Base-by-base conservation (phyloP, 2,888 invertebrate species). In the Lepidochrysops patricia region DNA sequence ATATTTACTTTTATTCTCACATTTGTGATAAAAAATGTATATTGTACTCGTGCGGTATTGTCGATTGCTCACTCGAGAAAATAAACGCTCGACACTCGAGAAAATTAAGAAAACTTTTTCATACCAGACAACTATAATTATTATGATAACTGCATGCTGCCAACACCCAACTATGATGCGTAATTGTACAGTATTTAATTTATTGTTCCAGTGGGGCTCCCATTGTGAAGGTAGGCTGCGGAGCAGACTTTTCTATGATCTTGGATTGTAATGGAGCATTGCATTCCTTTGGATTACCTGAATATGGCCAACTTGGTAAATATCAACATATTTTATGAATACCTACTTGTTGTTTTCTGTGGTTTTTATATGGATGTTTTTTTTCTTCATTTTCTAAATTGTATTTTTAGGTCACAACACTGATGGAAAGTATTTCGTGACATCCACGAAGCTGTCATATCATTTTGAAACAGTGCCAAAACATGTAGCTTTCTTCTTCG, bases 401-500 rank as follows among this genome's bases (percentile, higher is more conserved):
- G 3, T 7, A 43, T 32, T 13, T 60, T 43, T 58, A 92, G 94
- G 98, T 25, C 97, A 98, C 81, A 98, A 98, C 79, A 96, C 97
- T 0, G 98, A 98, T 79, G 98, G 98, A 23, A 97, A 97, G 79
- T 98, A 96, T 79, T 97, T 98, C 82, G 94, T 97, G 62, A 96
- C 95, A 12, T 95, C 94, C 66, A 97, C 95, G 35, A 97, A 96
- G 77, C 89, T 98, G 73, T 94, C 95, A 69, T 98, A 93, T 90
- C 94, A 95, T 77, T 96, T 93, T 80, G 96, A 97, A 82, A 93
- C 94, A 59, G 91, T 92, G 56, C 98, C 98, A 4, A 95, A 97
- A 74, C 93, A 95, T 71, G 92, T 98, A 58, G 93, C 94, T 6
- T 90, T 96, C 26, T 98, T 94, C 82, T 94, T 97, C 66, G 97